Evolutionary conservation across 2,797 vertebrate genomes (phyloP), one percentile per base, ranked within the genome.

Genomic region (Helostoma temminkii): DNA sequence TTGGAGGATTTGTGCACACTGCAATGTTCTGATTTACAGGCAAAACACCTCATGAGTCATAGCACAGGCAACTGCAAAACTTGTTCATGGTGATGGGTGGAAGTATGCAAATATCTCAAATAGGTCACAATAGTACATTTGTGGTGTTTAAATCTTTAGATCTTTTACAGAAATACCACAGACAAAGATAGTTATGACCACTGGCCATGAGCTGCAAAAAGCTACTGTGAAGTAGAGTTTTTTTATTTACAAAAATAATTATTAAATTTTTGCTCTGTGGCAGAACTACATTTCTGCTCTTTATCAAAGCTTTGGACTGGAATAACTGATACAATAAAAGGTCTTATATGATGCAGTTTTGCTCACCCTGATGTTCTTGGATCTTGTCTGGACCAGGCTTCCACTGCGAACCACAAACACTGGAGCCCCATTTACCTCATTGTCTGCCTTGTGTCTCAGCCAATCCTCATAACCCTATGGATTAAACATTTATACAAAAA

Each of bases 331-430:
- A 37, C 25, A 28, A 43, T n/a, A 22, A 37, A n/a, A 22, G 2
- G 22, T 22, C 0, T 9, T 58, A 21, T 12, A 7, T 2, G 3
- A n/a, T 21, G 36, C 2, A 0, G n/a, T 60, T 73, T 56, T 21
- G 39, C 26, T 87, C 93, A 99, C 98, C 93, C 97, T 90, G 80
- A 99, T 99, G 85, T 98, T 99, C 92, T 98, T 99, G 78, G 98
- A 99, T 90, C 94, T 95, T 0, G 98, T 99, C 93, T 98, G 97
- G 10, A 99, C 98, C 92, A 99, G 95, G 90, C 97, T 95, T 84
- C 98, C 97, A 57, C 98, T 99, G 86, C 97, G 95, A 77, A 99
- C 97, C 72, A 99, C 98, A 82, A 96, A 98, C 73, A 99, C 98
- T 0, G 97, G 97, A 74, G 97, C 97, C 61, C 96, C 96, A 0